Base-by-base conservation (phyloP, 1,140 invertebrate genomes). In the Argopecten irradians region DNA sequence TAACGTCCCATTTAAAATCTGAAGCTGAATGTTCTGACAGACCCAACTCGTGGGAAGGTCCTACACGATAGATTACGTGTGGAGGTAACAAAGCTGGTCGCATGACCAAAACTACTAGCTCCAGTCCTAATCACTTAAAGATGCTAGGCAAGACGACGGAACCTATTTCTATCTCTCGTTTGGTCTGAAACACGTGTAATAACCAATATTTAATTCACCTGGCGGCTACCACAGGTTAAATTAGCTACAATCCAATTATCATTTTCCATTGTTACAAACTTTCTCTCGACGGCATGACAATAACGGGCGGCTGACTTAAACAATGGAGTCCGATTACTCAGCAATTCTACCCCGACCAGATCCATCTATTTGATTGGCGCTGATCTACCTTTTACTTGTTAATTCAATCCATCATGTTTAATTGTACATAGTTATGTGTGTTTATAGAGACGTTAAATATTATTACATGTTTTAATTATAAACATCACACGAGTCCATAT, bases 111-210 rank as follows among this genome's bases (percentile, higher is more conserved):
- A n/a, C 55, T 11, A n/a, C n/a, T 71, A 71, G 55, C 22, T 16
- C 5, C 28, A 11, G 1, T n/a, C n/a, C 1, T 71, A 71, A 71
- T 71, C 14, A 11, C 55, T n/a, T 5, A 28, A 71, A 11, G 55
- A 71, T 71, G 55, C 55, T 71, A 28, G 55, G 55, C 55, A 71
- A n/a, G n/a, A 71, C 55, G 55, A 71, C 55, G 22, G 55, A 71
- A 71, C 55, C 55, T 28, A 71, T 71, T 71, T 71, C n/a, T 71
- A 71, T 71, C 55, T 71, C 55, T 71, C 55, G 55, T 71, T 71
- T 71, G 55, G 55, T 71, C 55, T n/a, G 16, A 5, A 71, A 71
- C 55, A 71, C n/a, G 55, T 71, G n/a, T 71, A 71, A 28, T 71
- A 71, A 71, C 55, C 22, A 71, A 71, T 71, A 71, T 71, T 28